Evolutionary conservation across 1,140 invertebrate species (phyloP).

Genomic region (Lucilia cuprina): DNA sequence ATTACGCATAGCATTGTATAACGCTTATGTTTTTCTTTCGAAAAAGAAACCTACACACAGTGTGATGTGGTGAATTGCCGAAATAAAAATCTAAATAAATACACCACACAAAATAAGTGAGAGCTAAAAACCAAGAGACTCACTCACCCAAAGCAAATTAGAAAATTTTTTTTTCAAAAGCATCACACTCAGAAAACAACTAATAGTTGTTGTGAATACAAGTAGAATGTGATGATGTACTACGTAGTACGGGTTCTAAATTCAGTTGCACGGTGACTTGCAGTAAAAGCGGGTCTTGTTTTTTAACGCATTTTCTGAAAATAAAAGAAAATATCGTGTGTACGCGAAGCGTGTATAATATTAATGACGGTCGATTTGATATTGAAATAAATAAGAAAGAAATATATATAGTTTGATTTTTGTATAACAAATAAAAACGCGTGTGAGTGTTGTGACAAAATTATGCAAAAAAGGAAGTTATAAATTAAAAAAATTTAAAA

Average conservation of each 20-base stretch:
- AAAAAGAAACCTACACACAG: background rate
- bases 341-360: background rate
- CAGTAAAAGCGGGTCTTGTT: conserved; percentile 1
- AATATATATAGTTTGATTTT: background rate
- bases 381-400: background rate
- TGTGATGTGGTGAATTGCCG: background rate
- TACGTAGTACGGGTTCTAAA: conserved; percentile 19
- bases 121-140: background rate
- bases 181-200: background rate
- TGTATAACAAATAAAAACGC: background rate
- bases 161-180: background rate
- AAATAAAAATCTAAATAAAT: background rate
- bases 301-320: background rate
- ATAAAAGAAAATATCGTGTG: too few species aligned
- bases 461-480: background rate
- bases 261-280: conserved; percentile 30
- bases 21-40: background rate
- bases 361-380: background rate
- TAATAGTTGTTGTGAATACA: background rate
- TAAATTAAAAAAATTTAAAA: background rate
- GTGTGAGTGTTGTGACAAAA: background rate
- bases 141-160: background rate
- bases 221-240: background rate
- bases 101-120: background rate
- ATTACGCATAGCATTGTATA: background rate